Base-by-base conservation (phyloP, 2,888 invertebrate species). In the Morpho helenor region DNA sequence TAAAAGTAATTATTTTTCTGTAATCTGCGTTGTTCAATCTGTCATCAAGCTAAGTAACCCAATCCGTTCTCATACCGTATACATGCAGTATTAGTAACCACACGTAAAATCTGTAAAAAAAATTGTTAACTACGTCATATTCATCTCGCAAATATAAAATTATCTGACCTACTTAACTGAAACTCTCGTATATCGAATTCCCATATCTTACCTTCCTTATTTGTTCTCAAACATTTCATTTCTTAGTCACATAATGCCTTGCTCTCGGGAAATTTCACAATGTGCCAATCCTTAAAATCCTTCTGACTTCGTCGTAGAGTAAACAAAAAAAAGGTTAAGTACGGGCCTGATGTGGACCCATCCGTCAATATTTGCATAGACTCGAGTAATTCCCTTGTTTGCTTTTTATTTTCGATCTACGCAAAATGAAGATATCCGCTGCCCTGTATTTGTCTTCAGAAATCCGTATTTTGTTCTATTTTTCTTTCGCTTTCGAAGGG, bases 311-410 rank as follows among this genome's bases (percentile, higher is more conserved):
- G 66, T 63, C 57, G 58, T 61, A 64, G 63, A 63, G 61, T 64
- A 69, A 65, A 68, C 61, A 69, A 72, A 70, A 70, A 16, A 75
- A 77, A 74, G 73, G 74, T 73, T 69, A 67, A 70, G 70, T 71
- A 70, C 56, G 63, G 61, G 54, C 51, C 49, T 67, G 65, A 60
- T 63, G 63, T 63, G 23, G 66, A 68, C 74, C 66, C 73, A 73
- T 71, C 73, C 68, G 71, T 76, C 71, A 79, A 80, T 80, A 80
- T 80, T 80, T 79, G 74, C 75, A 74, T 74, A 69, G 71, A 72
- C 69, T 68, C 66, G 67, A 71, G 74, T 73, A 76, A 78, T 77
- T 76, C 75, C 68, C 67, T 66, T 71, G 74, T 77, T 79, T 74
- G 70, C 73, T 73, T 75, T 74, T 71, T 75, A 74, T 71, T 70